A percentile compares a stretch with the other conserved stretches of the same genome.
phyloP scores from a whole-genome alignment of 2,888 invertebrate genomes.

The Luperina nickerlii region DNA sequence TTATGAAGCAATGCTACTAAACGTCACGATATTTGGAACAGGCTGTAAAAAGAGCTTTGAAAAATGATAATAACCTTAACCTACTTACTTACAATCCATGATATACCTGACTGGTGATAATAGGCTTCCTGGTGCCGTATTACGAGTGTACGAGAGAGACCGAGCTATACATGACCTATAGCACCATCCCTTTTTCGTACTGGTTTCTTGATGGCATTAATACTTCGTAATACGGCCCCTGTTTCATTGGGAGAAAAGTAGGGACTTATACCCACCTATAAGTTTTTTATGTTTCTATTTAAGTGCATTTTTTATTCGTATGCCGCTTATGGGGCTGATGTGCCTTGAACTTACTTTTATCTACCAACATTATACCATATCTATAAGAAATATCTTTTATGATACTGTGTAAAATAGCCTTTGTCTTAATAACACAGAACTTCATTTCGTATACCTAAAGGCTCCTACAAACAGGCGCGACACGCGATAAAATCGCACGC shows the following conservation, averaged over 20 bases:
- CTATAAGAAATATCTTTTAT: neutral
- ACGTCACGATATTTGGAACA: conserved; percentile 37
- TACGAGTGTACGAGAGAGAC: too few relatives aligned
- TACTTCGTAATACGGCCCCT: neutral
- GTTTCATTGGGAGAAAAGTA: neutral
- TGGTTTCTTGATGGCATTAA: neutral
- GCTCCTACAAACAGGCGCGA: too few relatives aligned
- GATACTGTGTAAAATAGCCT: too few relatives aligned
- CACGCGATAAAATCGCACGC: too few relatives aligned
- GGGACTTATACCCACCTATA: neutral
- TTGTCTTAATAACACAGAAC: too few relatives aligned
- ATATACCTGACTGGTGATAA: neutral
- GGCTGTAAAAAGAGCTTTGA: conserved; percentile 36
- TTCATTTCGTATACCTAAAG: too few relatives aligned
- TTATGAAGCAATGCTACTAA: conserved; percentile 56
- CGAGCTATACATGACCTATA: too few relatives aligned
- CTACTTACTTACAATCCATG: neutral
- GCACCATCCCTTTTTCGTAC: too few relatives aligned
- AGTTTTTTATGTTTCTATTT: neutral
- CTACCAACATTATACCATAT: neutral
- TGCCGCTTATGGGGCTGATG: neutral
- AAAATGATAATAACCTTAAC: conserved; percentile 42
- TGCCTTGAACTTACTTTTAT: neutral
- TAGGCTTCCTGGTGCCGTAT: neutral
- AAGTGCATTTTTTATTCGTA: neutral